Conservation (phyloP, 1,140 invertebrate genomes). For the Temnothorax nylanderi region DNA sequence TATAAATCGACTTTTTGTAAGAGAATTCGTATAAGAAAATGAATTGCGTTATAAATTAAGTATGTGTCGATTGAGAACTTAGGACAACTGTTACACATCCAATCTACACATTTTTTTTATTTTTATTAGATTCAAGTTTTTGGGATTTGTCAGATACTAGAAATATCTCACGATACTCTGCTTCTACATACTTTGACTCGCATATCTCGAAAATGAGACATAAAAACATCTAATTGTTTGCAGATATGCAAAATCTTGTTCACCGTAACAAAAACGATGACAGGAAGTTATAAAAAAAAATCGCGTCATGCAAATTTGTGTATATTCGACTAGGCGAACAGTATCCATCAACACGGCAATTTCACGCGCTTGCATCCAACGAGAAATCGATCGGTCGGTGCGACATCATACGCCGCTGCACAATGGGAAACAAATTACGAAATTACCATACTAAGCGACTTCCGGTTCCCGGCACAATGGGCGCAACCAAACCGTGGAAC, state of each 20-base stretch:
- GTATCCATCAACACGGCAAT: constrained; percentile 71
- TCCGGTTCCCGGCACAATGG: constrained; percentile 71
- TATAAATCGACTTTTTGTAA: not conserved
- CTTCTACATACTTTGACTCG: not conserved
- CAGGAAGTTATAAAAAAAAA: constrained; percentile 39
- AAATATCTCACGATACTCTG: not conserved
- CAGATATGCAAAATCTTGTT: constrained; percentile 38
- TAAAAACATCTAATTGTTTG: not conserved
- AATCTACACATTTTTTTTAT: not conserved
- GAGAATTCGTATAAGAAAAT: not conserved
- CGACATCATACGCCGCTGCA: constrained; percentile 75
- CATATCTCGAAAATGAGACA: not conserved
- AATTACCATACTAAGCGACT: constrained; percentile 81
- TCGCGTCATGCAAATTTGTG: constrained; percentile 64
- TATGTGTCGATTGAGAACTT: not conserved
- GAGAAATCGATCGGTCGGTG: constrained; percentile 74
- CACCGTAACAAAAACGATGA: not conserved
- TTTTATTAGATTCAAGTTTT: not conserved
- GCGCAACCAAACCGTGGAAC: constrained; percentile 57
- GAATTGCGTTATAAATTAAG: not conserved
- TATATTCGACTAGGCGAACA: constrained; percentile 64
- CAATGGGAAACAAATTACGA: constrained; percentile 81
- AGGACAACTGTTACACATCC: not conserved
- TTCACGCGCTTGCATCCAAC: constrained; percentile 74
- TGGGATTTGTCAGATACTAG: not conserved